Base-by-base conservation (phyloP, 1,140 invertebrate genomes). In the Arctopsyche grandis region DNA sequence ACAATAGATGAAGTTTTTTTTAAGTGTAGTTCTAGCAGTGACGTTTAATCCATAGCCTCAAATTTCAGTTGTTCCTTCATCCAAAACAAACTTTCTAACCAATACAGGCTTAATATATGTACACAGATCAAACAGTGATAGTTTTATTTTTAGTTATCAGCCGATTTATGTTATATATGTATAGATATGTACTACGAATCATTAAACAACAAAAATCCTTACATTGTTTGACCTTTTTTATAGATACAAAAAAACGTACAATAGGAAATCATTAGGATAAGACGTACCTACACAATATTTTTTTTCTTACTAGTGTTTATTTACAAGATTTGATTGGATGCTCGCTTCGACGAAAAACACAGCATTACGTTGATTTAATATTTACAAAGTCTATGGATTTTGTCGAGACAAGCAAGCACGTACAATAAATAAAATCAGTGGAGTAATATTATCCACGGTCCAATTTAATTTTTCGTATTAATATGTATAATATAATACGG, bases 341-440 rank as follows among this genome's bases (percentile, higher is more conserved):
- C 46, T 46, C 12, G 16, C 5, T 24, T 26, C n/a, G 38, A 73
- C 38, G 44, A 44, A 73, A 69, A 73, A 73, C 69, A 73, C 69
- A 73, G 69, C 69, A 73, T 73, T 73, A 73, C 69, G 69, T 19
- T 73, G 69, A 73, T 73, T 73, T 73, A 73, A 73, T 73, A 73
- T 73, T 73, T 73, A 22, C 69, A 73, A 38, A 73, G 12, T 14
- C 44, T 21, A 16, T 73, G 26, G 14, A 38, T 29, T 43, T 73
- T 73, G n/a, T 73, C 66, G 0, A 14, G 66, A 14, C 66, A 16
- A 38, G 52, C 66, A 16, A 38, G 52, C 19, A 56, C 52, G 19
- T 21, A 56, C 14, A 56, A 1, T 56, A 10, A 56, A 56, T 56
- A 10, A 10, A 56, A 56, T 21, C 19, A 1, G 19, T 56, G 3